These are phyloP conservation scores for Zapus hudsonius DNA, from an alignment of 2,113 vertebrate species.

Conservation along the genomic window DNA sequence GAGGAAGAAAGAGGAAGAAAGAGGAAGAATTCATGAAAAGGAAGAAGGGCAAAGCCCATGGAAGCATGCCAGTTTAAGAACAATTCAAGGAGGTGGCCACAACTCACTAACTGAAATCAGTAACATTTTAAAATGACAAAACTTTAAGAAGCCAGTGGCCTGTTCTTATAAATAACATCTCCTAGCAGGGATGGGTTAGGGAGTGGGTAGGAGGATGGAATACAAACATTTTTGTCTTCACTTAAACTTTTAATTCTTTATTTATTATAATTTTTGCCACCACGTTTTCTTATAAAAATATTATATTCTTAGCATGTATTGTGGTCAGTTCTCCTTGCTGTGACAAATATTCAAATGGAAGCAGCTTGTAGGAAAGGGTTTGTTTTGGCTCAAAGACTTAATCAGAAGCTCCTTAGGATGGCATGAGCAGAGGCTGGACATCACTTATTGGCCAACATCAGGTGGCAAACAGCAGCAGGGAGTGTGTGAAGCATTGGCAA, in stretches of 20 bases:
- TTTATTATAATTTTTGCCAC: background rate
- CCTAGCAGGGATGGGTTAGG: background rate
- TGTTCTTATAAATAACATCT: background rate
- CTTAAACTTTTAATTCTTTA: background rate
- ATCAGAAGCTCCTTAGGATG: too few species aligned
- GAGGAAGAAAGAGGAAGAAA: background rate
- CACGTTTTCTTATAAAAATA: background rate
- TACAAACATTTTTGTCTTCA: background rate
- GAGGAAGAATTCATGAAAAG: background rate
- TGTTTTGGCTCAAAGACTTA: too few species aligned
- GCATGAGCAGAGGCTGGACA: too few species aligned
- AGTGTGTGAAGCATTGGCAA: too few species aligned
- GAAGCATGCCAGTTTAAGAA: background rate
- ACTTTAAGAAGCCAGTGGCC: background rate
- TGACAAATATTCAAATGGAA: too few species aligned
- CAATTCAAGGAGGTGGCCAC: background rate
- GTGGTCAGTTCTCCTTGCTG: too few species aligned
- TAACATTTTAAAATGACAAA: background rate
- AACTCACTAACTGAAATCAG: background rate
- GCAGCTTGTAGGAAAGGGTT: too few species aligned
- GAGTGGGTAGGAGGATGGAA: rapidly evolving
- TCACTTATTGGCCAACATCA: too few species aligned
- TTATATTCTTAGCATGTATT: background rate
- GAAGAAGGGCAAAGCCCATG: too few species aligned
- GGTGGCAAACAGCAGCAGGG: too few species aligned